Conservation (phyloP, 2,797 vertebrate genomes). For the Myotis vivesi region DNA sequence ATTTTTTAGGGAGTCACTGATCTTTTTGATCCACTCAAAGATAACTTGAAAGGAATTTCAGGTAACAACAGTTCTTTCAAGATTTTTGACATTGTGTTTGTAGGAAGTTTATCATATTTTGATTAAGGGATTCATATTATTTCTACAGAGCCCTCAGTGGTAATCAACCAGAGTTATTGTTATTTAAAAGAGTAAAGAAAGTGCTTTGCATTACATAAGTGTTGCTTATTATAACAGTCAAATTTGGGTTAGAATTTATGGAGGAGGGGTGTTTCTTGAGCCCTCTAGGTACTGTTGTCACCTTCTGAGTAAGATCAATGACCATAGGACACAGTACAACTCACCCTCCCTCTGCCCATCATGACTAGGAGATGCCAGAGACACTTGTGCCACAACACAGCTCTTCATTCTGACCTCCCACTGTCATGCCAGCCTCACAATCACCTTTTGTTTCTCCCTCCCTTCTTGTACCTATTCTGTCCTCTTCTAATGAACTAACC, state of each 20-base stretch:
- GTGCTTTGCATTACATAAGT: neutral
- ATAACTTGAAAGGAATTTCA: slow-evolving; percentile 94
- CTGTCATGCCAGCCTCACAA: rapidly evolving
- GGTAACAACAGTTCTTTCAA: slow-evolving; percentile 83
- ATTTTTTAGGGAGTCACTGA: slow-evolving; percentile 90
- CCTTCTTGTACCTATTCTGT: neutral
- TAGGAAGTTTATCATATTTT: neutral
- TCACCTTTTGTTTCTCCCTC: neutral
- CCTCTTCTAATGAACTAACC: neutral
- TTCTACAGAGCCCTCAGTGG: neutral
- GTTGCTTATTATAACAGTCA: neutral
- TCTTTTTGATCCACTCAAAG: slow-evolving; percentile 88
- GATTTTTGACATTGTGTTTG: neutral
- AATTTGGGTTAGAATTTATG: neutral
- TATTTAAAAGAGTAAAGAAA: slow-evolving; percentile 30
- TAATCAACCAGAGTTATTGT: neutral
- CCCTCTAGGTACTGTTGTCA: neutral
- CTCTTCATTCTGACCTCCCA: neutral
- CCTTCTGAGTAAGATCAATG: neutral
- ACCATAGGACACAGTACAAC: neutral
- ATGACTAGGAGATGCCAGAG: neutral
- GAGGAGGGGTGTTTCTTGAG: neutral
- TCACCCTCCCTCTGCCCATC: neutral
- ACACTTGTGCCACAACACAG: neutral
- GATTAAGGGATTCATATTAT: neutral